phyloP scores from a whole-genome alignment of 1,140 invertebrate genomes.

The Ectropis grisescens region DNA sequence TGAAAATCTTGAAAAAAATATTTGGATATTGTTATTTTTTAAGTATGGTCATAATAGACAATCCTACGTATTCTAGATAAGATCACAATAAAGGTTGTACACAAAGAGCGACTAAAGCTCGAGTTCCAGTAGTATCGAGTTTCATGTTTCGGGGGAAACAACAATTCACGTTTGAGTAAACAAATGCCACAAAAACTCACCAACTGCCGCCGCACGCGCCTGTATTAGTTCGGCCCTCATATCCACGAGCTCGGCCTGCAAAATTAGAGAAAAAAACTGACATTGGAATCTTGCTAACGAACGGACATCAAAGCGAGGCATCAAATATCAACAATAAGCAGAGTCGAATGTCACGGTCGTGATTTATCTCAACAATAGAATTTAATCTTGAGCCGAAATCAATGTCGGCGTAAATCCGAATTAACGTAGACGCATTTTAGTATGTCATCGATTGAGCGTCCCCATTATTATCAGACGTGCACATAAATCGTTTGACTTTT shows the following conservation, averaged over 20 bases:
- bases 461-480: too few relatives aligned
- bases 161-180: too few relatives aligned
- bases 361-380: slow-evolving; percentile 24
- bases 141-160: too few relatives aligned
- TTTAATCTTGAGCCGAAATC: slow-evolving; percentile 35
- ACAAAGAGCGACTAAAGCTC: too few relatives aligned
- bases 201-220: slow-evolving; percentile 66
- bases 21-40: too few relatives aligned
- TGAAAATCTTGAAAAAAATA: too few relatives aligned
- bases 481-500: slow-evolving; percentile 35
- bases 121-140: too few relatives aligned
- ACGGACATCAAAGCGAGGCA: slow-evolving; percentile 8
- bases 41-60: too few relatives aligned
- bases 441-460: too few relatives aligned
- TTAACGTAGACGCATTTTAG: slow-evolving; percentile 30
- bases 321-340: slow-evolving; percentile 23
- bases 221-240: slow-evolving; percentile 79
- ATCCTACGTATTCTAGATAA: too few relatives aligned
- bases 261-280: slow-evolving; percentile 38
- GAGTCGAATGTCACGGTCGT: slow-evolving; percentile 18
- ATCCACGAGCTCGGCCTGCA: slow-evolving; percentile 81
- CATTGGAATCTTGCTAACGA: slow-evolving; percentile 8
- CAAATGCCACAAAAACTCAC: slow-evolving; percentile 30
- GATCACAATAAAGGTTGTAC: too few relatives aligned
- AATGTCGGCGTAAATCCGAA: slow-evolving; percentile 43